Evolutionary conservation across 1,140 invertebrate species (phyloP), one percentile per base, ranked within the genome.

Genomic region (Listronotus oregonensis): DNA sequence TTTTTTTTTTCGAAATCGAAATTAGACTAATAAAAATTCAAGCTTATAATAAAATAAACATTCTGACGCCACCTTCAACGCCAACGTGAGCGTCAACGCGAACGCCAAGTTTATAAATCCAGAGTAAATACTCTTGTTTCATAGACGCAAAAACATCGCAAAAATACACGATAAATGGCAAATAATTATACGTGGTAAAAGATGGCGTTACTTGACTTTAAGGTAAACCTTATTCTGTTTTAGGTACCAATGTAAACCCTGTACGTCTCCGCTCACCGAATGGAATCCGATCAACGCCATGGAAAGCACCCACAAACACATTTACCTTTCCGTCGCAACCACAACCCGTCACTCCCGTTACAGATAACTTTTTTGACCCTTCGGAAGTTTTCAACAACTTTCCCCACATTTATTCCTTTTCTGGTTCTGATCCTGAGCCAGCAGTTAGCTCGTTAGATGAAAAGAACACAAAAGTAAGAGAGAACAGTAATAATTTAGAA

Each of bases 191-290:
- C n/a, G n/a, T n/a, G n/a, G n/a, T n/a, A n/a, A 6, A 8, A 8
- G 37, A 39, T 8, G 6, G 7, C 37, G 39, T 40, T 3, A 12
- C 3, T 1, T 2, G 10, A 40, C n/a, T 40, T 10, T 1, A 3
- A 94, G n/a, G 12, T 55, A 11, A 55, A 5, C 18, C 2, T 37
- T 40, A n/a, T 58, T 31, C 5, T 61, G 21, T 34, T 63, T 2
- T 55, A 64, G 62, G 95, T 12, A 96, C 94, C 0, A 83, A 90
- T 27, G 85, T 86, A 2, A 90, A 94, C 76, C 93, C 93, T 0
- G 87, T 93, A 66, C 83, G 89, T 65, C 81, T 92, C n/a, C 79
- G 83, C 27, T 74, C 79, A 14, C 64, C 71, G 10, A 78, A 77
- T 68, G 73, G 77, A 57, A 59, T 79, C 71, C 69, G 78, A 75